Evolutionary conservation across 2,888 invertebrate species (phyloP).

Genomic region (Lasioglossum calceatum): DNA sequence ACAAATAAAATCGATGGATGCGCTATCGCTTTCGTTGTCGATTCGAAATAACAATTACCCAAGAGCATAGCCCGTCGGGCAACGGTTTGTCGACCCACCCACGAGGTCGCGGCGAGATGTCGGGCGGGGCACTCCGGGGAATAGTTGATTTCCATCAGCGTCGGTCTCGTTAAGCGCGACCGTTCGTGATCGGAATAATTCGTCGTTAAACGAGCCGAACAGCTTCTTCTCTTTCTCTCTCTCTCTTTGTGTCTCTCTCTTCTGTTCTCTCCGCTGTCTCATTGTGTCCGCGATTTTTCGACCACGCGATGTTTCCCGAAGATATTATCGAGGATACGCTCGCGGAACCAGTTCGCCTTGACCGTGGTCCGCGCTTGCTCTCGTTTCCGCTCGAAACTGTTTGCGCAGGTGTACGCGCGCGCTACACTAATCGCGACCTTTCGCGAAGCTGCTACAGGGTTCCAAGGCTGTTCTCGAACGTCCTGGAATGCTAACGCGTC

Average conservation of each 20-base stretch:
- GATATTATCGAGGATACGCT: not conserved
- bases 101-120: slow-evolving; percentile 30
- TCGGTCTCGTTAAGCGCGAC: slow-evolving; percentile 41
- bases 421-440: not conserved
- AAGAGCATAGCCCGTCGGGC: not conserved
- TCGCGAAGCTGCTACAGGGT: not conserved
- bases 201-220: not conserved
- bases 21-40: not conserved
- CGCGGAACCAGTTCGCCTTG: not conserved
- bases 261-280: not conserved
- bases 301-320: not conserved
- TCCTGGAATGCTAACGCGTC: not conserved
- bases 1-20: not conserved
- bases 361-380: not conserved
- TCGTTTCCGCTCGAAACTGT: not conserved
- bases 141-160: slow-evolving; percentile 44
- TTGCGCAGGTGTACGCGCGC: not conserved
- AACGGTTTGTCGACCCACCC: slow-evolving; percentile 32
- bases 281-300: not conserved
- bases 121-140: slow-evolving; percentile 13
- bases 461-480: not conserved
- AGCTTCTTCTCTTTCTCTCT: not conserved
- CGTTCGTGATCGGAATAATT: slow-evolving; percentile 42
- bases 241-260: not conserved
- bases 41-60: not conserved